Base-by-base conservation (phyloP, 2,797 vertebrate genomes). In the Enteromius afrohamiltoni region DNA sequence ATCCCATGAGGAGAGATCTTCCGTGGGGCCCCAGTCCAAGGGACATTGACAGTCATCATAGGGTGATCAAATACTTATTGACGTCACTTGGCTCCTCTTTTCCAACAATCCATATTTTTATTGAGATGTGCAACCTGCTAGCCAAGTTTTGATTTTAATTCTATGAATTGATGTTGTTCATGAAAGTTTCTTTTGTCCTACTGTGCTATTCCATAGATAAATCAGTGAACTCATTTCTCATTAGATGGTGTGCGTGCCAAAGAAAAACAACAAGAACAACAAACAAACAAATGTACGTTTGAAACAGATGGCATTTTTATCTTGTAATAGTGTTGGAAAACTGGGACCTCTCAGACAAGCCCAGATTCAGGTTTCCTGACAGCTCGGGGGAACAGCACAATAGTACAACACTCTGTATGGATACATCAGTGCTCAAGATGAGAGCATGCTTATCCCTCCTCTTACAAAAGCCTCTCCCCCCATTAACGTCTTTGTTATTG, bases 231-330 rank as follows among this genome's bases (percentile, higher is more conserved):
- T 84, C 2, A 45, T 55, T 70, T 86, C 34, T 51, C 29, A 37
- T 79, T 78, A 80, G 74, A 62, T 75, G 45, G 13, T 64, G 42
- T 68, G 31, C 16, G 10, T 82, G 75, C 49, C 40, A 70, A 71
- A 73, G 76, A 69, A 80, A 55, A 78, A 75, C 23, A 47, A 71
- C 37, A 47, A 64, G 17, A 60, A 60, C 58, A 60, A 58, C 37
- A 64, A 69, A 65, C 62, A 45, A 71, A 81, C 53, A 84, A 78
- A 73, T 49, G 62, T 83, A 70, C 19, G 58, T 71, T 82, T 65
- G 70, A 84, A 83, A 65, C 87, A 88, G 87, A 87, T 89, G 81
- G 81, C 60, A 76, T 76, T 86, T 80, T 86, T 69, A 68, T 67
- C 62, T 53, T 58, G 62, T 85, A 82, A 79, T 79, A 83, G 84